Percentiles rank a stretch among this genome's conserved stretches.
Evolutionary conservation across 2,797 vertebrate genomes (phyloP).

Genomic region (Lepilemur ruficaudatus): DNA sequence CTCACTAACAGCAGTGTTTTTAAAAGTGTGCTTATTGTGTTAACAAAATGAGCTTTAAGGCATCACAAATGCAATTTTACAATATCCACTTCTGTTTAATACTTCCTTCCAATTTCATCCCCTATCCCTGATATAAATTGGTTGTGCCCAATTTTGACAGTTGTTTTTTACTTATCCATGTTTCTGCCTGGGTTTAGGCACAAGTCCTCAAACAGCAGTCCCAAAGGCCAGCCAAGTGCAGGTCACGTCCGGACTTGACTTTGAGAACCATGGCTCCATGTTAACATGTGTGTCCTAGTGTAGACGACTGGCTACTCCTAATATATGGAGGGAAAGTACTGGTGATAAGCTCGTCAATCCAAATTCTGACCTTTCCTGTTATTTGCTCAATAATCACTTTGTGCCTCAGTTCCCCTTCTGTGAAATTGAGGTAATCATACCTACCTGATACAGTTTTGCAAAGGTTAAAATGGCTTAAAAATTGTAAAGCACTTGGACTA

Average conservation of each 20-base stretch:
- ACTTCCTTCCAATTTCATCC: not conserved
- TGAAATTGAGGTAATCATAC: not conserved
- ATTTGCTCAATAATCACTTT: not conserved
- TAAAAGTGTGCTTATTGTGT: not conserved
- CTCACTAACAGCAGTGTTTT: not conserved
- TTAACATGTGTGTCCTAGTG: not conserved
- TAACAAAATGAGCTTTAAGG: not conserved
- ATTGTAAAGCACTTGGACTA: not conserved
- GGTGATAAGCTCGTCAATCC: not conserved
- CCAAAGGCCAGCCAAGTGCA: accelerated
- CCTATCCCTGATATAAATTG: not conserved
- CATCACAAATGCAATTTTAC: not conserved
- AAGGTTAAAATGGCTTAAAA: not conserved
- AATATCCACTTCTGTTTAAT: not conserved
- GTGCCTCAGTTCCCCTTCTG: not conserved
- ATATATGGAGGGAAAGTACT: not conserved
- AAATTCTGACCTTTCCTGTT: not conserved
- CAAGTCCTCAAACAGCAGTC: not conserved
- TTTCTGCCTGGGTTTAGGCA: not conserved
- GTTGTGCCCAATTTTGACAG: not conserved
- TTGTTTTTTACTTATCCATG: not conserved
- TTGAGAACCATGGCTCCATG: not conserved
- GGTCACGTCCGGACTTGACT: not conserved
- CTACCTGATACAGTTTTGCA: not conserved
- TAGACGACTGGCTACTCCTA: not conserved